Base-by-base conservation (phyloP, 2,113 vertebrate species). In the Holacanthus passer region DNA sequence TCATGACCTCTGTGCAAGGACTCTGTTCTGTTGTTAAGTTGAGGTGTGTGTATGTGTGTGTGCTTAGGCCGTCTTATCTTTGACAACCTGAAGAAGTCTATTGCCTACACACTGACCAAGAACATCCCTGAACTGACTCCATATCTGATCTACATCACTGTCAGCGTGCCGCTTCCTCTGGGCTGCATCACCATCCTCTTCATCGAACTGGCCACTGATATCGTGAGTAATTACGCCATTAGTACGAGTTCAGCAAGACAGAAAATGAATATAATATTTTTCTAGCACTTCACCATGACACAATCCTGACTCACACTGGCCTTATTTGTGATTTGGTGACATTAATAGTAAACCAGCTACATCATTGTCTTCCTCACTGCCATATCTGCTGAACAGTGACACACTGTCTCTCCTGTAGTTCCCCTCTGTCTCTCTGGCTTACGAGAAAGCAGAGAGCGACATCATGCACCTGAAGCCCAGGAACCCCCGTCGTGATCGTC, bases 141-240 rank as follows among this genome's bases (percentile, higher is more conserved):
- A 0, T 97, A 96, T 84, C 95, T 97, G 62, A 96, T 97, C 86
- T 97, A 96, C 90, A 97, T 97, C 93, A 97, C 96, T 0, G 95
- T 95, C 91, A 97, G 96, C 1, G 94, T 97, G 60, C 97, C 97
- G 5, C 94, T 97, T 43, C 97, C 97, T 32, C 86, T 96, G 0
- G 96, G 96, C 3, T 97, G 96, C 82, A 97, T 97, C 95, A 97
- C 97, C 74, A 97, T 97, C 83, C 96, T 97, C 85, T 97, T 97
- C 91, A 97, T 97, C 4, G 96, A 97, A 47, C 94, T 97, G 80
- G 96, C 96, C 91, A 97, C 96, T 0, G 96, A 97, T 84, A 97
- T 97, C 2, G 97, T 97, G 91, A 96, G 97, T 81, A 8, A 59
- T 24, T 27, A 31, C 13, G 5, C 27, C 24, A 53, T 77, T 20